These are phyloP conservation scores for Bos indicus DNA, from an alignment of 2,113 vertebrate genomes.

Conservation along the genomic window DNA sequence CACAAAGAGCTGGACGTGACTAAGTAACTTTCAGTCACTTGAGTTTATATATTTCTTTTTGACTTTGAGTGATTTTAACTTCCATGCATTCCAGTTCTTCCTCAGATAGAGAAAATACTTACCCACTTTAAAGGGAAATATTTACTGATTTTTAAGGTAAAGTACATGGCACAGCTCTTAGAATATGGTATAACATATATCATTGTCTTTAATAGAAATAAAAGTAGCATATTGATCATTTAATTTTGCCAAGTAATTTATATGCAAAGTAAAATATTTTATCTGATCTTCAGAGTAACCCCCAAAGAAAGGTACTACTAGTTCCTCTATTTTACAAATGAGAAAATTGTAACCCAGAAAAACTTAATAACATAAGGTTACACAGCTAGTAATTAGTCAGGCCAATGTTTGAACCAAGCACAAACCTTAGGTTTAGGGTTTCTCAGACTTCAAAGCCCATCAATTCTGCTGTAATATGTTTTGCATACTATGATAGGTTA, in stretches of 20 bases:
- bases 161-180: neutral
- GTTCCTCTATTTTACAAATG: neutral
- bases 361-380: neutral
- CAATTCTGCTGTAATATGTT: neutral
- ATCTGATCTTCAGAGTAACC: neutral
- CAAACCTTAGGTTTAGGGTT: neutral
- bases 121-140: neutral
- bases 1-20: neutral
- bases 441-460: neutral
- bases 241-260: conserved; percentile 15
- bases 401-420: neutral
- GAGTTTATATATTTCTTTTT: conserved; percentile 15
- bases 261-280: conserved; percentile 3
- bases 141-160: conserved; percentile 15
- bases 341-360: conserved; percentile 17
- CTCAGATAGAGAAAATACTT: neutral
- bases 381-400: neutral
- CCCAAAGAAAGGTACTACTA: neutral
- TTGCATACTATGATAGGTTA: neutral
- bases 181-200: neutral
- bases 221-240: neutral
- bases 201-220: neutral
- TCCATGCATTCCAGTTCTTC: neutral
- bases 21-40: neutral
- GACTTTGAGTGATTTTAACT: neutral